Conservation (phyloP, 2,797 vertebrate species). For the Pyrocephalus nanus region DNA sequence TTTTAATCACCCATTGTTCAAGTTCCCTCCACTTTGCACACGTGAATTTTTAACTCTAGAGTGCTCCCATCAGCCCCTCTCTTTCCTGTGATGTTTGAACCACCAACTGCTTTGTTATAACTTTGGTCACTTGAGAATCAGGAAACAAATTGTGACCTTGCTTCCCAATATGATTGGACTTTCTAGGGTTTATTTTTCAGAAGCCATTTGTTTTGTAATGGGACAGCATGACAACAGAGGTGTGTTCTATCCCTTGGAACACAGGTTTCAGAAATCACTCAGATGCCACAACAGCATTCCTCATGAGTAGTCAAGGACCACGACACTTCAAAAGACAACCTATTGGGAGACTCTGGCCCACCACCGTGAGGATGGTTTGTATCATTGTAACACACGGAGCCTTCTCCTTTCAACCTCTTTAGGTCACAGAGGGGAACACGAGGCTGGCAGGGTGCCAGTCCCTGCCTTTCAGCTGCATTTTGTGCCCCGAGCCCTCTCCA, state of each 20-base stretch:
- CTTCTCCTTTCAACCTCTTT: constrained; percentile 31
- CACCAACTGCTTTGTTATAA: not conserved
- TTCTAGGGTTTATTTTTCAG: not conserved
- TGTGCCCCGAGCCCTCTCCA: constrained; percentile 42
- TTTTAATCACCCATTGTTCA: not conserved
- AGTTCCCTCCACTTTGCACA: not conserved
- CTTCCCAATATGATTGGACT: not conserved
- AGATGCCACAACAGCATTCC: constrained; percentile 32
- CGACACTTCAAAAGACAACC: constrained; percentile 49
- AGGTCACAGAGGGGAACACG: not conserved
- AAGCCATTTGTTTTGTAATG: not conserved
- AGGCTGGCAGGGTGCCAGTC: not conserved
- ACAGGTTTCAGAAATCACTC: constrained; percentile 22
- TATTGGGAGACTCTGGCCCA: constrained; percentile 15
- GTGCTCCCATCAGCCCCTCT: not conserved
- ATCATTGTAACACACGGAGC: constrained; percentile 2
- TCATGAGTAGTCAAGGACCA: constrained; percentile 55
- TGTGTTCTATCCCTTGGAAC: constrained; percentile 18
- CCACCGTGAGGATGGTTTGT: not conserved
- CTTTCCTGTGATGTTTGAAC: not conserved
- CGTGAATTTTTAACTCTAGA: not conserved
- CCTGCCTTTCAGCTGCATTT: constrained; percentile 40
- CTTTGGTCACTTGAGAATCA: not conserved
- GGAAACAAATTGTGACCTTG: not conserved
- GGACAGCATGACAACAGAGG: not conserved